phyloP scores from a whole-genome alignment of 2,888 invertebrate species.

The Hesperia comma region DNA sequence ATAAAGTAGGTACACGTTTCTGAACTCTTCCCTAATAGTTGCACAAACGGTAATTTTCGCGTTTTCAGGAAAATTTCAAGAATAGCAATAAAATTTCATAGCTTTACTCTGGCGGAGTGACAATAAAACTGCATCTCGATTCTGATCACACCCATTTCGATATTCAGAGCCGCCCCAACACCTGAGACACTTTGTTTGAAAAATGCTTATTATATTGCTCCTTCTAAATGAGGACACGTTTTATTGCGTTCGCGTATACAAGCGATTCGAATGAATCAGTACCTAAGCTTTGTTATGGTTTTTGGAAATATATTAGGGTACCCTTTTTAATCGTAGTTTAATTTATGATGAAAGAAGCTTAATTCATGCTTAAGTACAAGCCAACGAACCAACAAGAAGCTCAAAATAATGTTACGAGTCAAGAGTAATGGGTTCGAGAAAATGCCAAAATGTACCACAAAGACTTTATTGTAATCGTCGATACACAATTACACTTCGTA shows the following conservation, averaged over 20 bases:
- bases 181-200: slow-evolving; percentile 73
- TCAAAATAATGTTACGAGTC: no score
- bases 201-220: slow-evolving; percentile 76
- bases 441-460: no score
- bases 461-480: no score
- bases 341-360: no score
- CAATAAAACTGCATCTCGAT: slow-evolving; percentile 82
- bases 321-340: no score
- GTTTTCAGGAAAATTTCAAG: slow-evolving; percentile 55
- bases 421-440: no score
- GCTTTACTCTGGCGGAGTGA: slow-evolving; percentile 68
- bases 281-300: slow-evolving; percentile 19
- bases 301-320: slow-evolving; percentile 15
- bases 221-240: slow-evolving; percentile 66
- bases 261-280: slow-evolving; percentile 22
- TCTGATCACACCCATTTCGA: slow-evolving; percentile 79
- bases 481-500: no score
- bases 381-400: no score
- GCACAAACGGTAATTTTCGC: slow-evolving; percentile 49
- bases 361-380: no score
- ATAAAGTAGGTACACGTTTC: no score
- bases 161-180: slow-evolving; percentile 75
- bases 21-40: slow-evolving; percentile 41
- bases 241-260: slow-evolving; percentile 40
- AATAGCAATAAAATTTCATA: slow-evolving; percentile 72